Base-by-base conservation (phyloP, 1,140 invertebrate species). In the Drosophila repletoides region DNA sequence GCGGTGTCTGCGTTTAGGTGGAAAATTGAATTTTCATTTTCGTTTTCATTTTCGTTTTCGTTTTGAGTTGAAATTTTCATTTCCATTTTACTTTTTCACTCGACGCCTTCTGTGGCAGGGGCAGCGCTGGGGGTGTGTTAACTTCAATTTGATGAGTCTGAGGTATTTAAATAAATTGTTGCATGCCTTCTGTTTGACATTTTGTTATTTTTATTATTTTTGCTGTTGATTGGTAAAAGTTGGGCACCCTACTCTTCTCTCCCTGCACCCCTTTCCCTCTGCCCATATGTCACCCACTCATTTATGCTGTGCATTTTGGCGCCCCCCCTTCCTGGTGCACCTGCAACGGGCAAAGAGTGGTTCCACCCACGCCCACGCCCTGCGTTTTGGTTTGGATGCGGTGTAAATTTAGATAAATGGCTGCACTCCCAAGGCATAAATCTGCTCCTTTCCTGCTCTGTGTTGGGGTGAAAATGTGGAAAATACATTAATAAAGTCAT, bases 1-100 rank as follows among this genome's bases (percentile, higher is more conserved):
- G 79, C 86, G 76, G 68, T 81, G 81, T 86, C 77, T 87, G 81
- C 76, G 81, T 87, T 89, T 89, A 79, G 74, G 81, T 88, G 80
- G 87, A 89, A 89, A 89, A 89, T 89, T 84, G 81, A 88, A 89
- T 89, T 88, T 83, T 88, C 80, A 81, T 80, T 83, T 83, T 86
- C 72, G 67, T 72, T 75, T 81, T 72, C 56, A 31, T 49, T 76
- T 64, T 64, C 21, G 51, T 59, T 69, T 64, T 60, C 21, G 28
- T 53, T 65, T 56, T 67, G n/a, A n/a, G n/a, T n/a, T n/a, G n/a
- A n/a, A n/a, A n/a, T 56, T 26, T 49, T 17, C 29, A 3, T 21
- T 22, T 38, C 9, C 12, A 4, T 29, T 7, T 10, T 10, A 5
- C 28, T 36, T 15, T 29, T 55, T n/a, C 31, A 45, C 12, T 15